Conservation (phyloP, 2,113 vertebrate species). For the Leptodactylus fuscus region DNA sequence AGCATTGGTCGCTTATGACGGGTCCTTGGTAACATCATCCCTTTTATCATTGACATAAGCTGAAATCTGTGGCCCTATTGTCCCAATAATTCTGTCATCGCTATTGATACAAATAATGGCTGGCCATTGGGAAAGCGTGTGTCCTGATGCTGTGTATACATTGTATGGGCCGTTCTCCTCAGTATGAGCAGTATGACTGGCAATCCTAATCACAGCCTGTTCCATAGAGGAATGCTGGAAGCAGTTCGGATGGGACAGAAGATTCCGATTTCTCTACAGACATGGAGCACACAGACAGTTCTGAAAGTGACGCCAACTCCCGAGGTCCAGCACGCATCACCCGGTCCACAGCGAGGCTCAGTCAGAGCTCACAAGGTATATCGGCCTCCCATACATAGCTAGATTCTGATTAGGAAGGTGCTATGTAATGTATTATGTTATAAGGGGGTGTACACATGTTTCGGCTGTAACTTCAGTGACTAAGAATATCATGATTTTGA, state of each 20-base stretch:
- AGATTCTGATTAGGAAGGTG: neutral
- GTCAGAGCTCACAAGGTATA: conserved; percentile 96
- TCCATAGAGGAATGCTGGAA: conserved; percentile 91
- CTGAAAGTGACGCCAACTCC: conserved; percentile 89
- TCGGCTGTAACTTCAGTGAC: too few relatives aligned
- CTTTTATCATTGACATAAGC: too few relatives aligned
- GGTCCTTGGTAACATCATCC: too few relatives aligned
- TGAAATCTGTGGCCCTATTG: too few relatives aligned
- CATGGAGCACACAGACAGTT: conserved; percentile 95
- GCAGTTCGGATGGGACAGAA: conserved; percentile 95
- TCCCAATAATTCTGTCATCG: too few relatives aligned
- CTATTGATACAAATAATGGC: too few relatives aligned
- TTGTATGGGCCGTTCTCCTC: neutral
- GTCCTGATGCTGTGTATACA: neutral
- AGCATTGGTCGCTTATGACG: too few relatives aligned
- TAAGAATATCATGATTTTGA: too few relatives aligned
- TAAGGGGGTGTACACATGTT: too few relatives aligned
- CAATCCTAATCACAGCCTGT: conserved; percentile 64
- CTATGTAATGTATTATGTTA: too few relatives aligned
- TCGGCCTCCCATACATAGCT: neutral
- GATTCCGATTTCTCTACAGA: conserved; percentile 97
- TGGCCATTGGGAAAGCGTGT: neutral
- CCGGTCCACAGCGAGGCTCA: conserved; percentile 92
- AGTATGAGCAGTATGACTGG: neutral
- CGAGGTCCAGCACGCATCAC: conserved; percentile 89